Conservation (phyloP, 2,888 invertebrate species). For the Belgica antarctica region DNA sequence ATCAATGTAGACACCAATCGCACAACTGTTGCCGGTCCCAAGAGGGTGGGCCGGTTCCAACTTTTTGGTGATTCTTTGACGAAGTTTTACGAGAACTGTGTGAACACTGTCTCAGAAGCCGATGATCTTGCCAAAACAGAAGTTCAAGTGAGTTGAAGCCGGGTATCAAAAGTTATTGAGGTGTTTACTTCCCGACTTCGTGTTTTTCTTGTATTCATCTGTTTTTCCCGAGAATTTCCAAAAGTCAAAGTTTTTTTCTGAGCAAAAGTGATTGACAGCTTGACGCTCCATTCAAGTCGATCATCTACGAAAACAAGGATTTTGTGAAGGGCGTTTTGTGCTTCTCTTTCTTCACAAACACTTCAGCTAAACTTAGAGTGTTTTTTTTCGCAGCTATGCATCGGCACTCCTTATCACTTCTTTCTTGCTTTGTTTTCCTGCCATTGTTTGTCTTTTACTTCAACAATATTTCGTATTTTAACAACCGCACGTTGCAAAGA, state of each 20-base stretch:
- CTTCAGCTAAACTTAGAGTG: neutral
- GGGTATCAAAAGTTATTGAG: neutral
- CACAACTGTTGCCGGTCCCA: constrained; percentile 56
- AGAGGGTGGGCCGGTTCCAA: constrained; percentile 68
- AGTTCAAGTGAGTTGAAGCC: constrained; percentile 63
- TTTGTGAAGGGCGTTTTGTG: neutral
- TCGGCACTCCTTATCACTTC: neutral
- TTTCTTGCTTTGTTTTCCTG: neutral
- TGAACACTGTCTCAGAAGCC: constrained; percentile 78
- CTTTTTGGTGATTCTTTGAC: constrained; percentile 61
- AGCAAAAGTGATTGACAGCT: neutral
- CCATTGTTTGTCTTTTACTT: neutral
- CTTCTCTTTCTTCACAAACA: neutral
- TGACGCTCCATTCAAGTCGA: neutral
- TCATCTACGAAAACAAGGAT: constrained; percentile 21
- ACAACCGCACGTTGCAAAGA: neutral
- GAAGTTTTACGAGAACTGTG: constrained; percentile 76
- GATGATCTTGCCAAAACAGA: constrained; percentile 78
- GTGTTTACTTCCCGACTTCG: neutral
- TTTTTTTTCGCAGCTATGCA: too few species aligned
- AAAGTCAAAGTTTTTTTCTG: constrained; percentile 5
- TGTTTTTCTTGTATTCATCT: neutral
- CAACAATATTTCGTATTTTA: neutral
- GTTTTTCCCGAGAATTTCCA: neutral
- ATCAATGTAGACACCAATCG: constrained; percentile 48